Percentiles rank a stretch among this genome's conserved stretches.
These are phyloP conservation scores for Cerceris ruficornis DNA, from an alignment of 2,888 invertebrate genomes.

Conservation along the genomic window DNA sequence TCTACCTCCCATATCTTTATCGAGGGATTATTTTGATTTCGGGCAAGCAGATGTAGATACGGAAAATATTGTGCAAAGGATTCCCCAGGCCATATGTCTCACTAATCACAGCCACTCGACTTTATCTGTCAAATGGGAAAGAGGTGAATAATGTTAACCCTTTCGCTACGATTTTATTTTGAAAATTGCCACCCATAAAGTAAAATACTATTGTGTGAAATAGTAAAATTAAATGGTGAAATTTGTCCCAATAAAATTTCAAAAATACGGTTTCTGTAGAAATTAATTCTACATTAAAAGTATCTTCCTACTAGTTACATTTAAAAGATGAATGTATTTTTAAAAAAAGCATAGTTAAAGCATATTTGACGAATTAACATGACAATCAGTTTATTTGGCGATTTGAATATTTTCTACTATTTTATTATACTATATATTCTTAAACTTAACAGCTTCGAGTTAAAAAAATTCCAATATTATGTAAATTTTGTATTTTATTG, in stretches of 20 bases:
- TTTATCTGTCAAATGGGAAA: constrained; percentile 68
- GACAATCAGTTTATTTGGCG: too few species aligned
- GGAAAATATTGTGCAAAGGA: constrained; percentile 31
- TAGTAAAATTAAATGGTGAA: too few species aligned
- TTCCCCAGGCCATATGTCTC: constrained; percentile 64
- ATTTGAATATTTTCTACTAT: too few species aligned
- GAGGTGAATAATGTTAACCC: constrained; percentile 59
- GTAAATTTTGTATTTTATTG: too few species aligned
- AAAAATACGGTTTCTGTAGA: neutral
- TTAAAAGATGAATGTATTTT: too few species aligned
- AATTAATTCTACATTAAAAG: neutral
- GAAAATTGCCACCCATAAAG: neutral
- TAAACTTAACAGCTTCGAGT: too few species aligned
- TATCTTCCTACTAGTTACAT: neutral
- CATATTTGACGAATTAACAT: too few species aligned
- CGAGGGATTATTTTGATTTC: constrained; percentile 76
- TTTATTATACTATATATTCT: too few species aligned
- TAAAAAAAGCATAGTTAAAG: too few species aligned
- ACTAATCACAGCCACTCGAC: constrained; percentile 67
- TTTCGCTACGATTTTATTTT: neutral
- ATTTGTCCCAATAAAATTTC: too few species aligned
- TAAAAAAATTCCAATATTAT: too few species aligned
- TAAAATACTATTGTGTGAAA: neutral
- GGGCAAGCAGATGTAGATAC: constrained; percentile 63
- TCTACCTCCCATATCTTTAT: constrained; percentile 73